Evolutionary conservation across 2,888 invertebrate genomes (phyloP), one percentile per base, ranked within the genome.

Genomic region (Odontomyia ornata): DNA sequence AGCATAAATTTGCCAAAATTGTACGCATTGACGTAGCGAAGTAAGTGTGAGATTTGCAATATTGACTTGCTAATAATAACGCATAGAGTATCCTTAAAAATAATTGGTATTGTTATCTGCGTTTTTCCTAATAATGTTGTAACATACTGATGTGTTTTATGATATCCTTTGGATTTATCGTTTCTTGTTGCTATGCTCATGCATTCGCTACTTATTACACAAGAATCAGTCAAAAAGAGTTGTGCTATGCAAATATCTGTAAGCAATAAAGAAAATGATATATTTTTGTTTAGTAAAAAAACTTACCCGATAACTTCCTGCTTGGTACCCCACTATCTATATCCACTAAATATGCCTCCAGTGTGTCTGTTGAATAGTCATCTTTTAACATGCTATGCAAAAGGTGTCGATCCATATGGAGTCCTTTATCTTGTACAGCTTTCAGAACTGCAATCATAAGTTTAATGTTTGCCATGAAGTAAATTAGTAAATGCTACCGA

Each of bases 141-240:
- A 30, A 4, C 36, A 36, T 73, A 73, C 73, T 73, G 57, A 60
- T 73, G 73, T 7, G 73, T 73, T 60, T 73, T 73, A n/a, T 73
- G 73, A 23, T 73, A 73, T 57, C 73, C 73, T 21, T 36, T 60
- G 46, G 73, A 73, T 11, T 1, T 7, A 43, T 73, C 73, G 1
- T 73, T 23, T 3, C 7, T 15, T 0, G 21, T 21, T 25, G 57
- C 21, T 25, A 73, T 1, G 36, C 21, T 23, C 57, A 73, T n/a
- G 23, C 73, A 73, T 18, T 30, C 21, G 5, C 15, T 43, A 23
- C 73, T 73, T 11, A 73, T 36, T 23, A 36, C 60, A 43, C 73
- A 73, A 4, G 73, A 21, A 36, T 30, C n/a, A 7, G 73, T 36
- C 4, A 60, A 73, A 13, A 60, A 30, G 1, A 27, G 0, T 36